These are phyloP conservation scores for Polypedilum pembai DNA, from an alignment of 1,140 invertebrate genomes.

Conservation along the genomic window DNA sequence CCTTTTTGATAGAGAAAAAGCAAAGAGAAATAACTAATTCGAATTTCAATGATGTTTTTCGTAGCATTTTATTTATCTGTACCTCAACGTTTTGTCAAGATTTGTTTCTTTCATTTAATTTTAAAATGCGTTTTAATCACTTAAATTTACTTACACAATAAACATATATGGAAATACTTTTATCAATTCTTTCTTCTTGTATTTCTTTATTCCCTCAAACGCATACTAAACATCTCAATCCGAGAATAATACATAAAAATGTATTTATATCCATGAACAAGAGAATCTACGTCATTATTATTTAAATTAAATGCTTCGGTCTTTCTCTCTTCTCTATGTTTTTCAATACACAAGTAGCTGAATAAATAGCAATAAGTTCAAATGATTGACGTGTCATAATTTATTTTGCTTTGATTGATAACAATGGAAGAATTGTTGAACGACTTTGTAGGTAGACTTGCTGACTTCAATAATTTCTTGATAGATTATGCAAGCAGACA, in stretches of 20 bases:
- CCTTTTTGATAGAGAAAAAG: not conserved
- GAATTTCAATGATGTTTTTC: too few species aligned
- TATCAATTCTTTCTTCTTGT: not conserved
- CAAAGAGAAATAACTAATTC: too few species aligned
- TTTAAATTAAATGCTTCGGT: not conserved
- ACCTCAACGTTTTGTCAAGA: too few species aligned
- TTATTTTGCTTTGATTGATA: not conserved
- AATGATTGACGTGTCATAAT: not conserved
- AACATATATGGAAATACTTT: not conserved
- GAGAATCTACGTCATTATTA: not conserved
- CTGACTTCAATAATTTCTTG: not conserved
- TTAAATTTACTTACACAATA: too few species aligned
- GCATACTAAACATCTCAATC: constrained; percentile 4
- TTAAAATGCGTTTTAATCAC: too few species aligned
- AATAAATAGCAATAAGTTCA: not conserved
- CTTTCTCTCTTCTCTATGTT: not conserved
- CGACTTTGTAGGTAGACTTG: not conserved
- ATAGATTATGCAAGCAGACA: not conserved
- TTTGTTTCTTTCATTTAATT: too few species aligned
- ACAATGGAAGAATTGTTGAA: not conserved
- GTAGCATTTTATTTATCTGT: too few species aligned
- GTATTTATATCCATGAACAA: too few species aligned
- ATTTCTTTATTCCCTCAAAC: not conserved
- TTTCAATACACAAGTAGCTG: not conserved
- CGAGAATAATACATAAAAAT: not conserved